Percentiles rank a stretch among this genome's conserved stretches.
Evolutionary conservation across 1,140 invertebrate species (phyloP).

Genomic region (Caenorhabditis elegans): WBcel235 BX284603.4:742001-742500

Average conservation of each 20-base stretch:
- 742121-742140: neutral
- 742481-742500: neutral
- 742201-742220: neutral
- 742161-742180: conserved; percentile 18
- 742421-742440: neutral
- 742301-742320: neutral
- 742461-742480: neutral
- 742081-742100: neutral
- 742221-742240: neutral
- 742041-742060: neutral
- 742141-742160: neutral
- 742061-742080: neutral
- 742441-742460: neutral
- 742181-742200: neutral
- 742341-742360: neutral
- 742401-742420: neutral
- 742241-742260: neutral
- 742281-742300: too few species aligned
- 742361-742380: neutral
- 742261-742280: too few species aligned
- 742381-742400: neutral
- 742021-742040: neutral
- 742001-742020: neutral
- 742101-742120: too few species aligned
- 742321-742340: neutral